Conservation (phyloP, 2,888 invertebrate genomes). For the Oscheius myriophilus region DNA sequence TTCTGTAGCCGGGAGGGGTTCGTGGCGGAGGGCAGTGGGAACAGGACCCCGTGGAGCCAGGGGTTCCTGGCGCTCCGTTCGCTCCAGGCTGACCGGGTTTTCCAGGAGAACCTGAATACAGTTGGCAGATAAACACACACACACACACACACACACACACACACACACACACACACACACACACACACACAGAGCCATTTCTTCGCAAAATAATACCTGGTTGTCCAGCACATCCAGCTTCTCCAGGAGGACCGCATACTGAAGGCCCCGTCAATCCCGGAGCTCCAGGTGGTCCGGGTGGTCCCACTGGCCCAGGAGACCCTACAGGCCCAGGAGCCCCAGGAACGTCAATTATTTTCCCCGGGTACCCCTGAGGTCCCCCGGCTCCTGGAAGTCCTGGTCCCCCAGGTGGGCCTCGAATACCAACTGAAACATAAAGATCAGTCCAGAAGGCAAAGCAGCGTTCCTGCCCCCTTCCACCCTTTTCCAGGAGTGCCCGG, state of each 20-base stretch:
- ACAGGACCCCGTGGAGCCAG: slow-evolving; percentile 2
- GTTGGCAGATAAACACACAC: no score
- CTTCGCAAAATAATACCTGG: slow-evolving; percentile 6
- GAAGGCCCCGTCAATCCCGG: not conserved
- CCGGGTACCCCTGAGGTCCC: not conserved
- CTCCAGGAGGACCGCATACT: not conserved
- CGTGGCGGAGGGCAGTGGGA: slow-evolving; percentile 5
- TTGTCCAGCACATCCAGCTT: not conserved
- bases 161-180: no score
- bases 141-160: no score
- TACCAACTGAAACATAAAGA: not conserved
- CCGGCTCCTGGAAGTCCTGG: not conserved
- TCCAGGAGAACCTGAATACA: slow-evolving; percentile 4
- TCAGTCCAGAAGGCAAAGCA: not conserved
- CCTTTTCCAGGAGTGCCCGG: slow-evolving; percentile 12
- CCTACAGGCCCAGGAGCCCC: slow-evolving; percentile 1
- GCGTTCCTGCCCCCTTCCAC: slow-evolving; percentile 1
- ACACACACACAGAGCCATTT: no score
- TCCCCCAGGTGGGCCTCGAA: slow-evolving; percentile 6
- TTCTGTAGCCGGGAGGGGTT: slow-evolving; percentile 13
- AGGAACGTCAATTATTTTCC: slow-evolving; percentile 3
- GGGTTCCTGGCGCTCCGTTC: not conserved
- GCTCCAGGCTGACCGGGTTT: slow-evolving; percentile 1
- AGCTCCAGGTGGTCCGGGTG: slow-evolving; percentile 2
- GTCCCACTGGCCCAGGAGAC: not conserved